Base-by-base conservation (phyloP, 2,888 invertebrate species). In the Erebia ligea region DNA sequence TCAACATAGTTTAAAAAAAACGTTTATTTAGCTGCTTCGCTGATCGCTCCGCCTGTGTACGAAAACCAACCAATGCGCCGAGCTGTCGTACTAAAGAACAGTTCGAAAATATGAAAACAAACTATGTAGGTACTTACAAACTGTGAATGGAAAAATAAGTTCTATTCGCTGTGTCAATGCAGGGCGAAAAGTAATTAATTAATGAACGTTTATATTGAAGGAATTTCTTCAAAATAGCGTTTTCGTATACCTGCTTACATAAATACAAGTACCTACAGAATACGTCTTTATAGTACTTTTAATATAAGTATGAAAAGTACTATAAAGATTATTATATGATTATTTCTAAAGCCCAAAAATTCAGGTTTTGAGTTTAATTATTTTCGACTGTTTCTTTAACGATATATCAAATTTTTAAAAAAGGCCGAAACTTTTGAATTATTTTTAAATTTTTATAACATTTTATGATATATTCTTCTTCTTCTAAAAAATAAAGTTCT, bases 41-140 rank as follows among this genome's bases (percentile, higher is more conserved):
- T 71, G 21, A 52, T 65, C 74, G 74, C 73, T 73, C 40, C 57
- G 67, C 68, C 25, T 73, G 10, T 62, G 58, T 45, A 25, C 69
- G 40, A 9, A 25, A 5, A 67, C 48, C 48, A 63, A 68, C 67
- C 70, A 62, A 70, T 65, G 68, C 69, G 64, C 52, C 72, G 68
- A 76, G 71, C 86, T 86, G 86, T 87, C 86, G 86, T 86, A 78
- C 79, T 80, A 86, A 88, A 88, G 86, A 88, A 89, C 86, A 84
- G 84, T 80, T 84, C 80, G 78, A 81, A 83, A 85, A 86, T 86
- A 84, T 82, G 79, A 74, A 74, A 73, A 72, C 72, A 74, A 74
- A 72, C 73, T 74, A n/a, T n/a, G n/a, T n/a, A n/a, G n/a, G n/a
- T n/a, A 74, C 73, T 74, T 74, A 74, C 69, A 59, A 74, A 74